Evolutionary conservation across 2,888 invertebrate species (phyloP), one percentile per base, ranked within the genome.

Genomic region (Caenorhabditis sulstoni): DNA sequence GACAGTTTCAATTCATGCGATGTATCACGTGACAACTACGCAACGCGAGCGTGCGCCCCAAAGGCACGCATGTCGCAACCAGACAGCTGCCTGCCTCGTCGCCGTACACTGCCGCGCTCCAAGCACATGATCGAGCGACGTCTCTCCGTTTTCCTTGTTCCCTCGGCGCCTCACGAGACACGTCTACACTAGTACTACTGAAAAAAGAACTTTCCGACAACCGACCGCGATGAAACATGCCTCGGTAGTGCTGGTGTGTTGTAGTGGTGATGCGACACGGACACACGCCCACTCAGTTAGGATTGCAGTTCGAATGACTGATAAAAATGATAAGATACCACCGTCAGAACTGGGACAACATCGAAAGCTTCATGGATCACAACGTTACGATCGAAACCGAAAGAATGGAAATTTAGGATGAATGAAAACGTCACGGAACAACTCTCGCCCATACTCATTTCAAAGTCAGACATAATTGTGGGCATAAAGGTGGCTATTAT

Each of bases 71-170:
- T 53, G 59, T 55, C 66, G 35, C 59, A 68, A 68, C 76, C 76
- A 76, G 76, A 76, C 76, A 76, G 76, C 76, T 76, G 76, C 76
- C 76, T 68, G 76, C 76, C 76, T 68, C 44, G 55, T 66, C 65
- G 58, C 66, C 66, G 75, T 75, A 75, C 75, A 67, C 61, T 52
- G 58, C 65, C 61, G 59, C 59, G 50, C 65, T 18, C 58, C 55
- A 47, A 45, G 61, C 76, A 68, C 76, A 76, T 76, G 67, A 76
- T 68, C 64, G 59, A 66, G 49, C 23, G 39, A 2, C 52, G 71
- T n/a, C 45, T 52, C 44, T 45, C 62, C n/a, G 50, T 39, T 16
- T 49, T 59, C 29, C 59, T 49, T 20, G 37, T 49, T 73, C 50
- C 44, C 29, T 66, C 57, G 59, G 47, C 22, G 41, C 50, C 37